Conservation (phyloP, 92 coral and sea anemone species). For the Pocillopora grandis region DNA sequence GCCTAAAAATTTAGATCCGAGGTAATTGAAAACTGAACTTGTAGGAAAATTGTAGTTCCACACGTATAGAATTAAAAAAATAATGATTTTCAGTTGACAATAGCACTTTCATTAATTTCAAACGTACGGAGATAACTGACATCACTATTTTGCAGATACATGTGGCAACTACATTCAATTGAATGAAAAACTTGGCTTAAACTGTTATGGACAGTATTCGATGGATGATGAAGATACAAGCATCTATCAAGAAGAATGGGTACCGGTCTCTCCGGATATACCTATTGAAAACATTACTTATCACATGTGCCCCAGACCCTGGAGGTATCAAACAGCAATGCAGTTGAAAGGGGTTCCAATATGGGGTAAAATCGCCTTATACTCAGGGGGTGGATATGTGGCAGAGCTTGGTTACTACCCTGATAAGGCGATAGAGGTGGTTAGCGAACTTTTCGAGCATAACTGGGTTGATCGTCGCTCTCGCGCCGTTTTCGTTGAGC, state of each 20-base stretch:
- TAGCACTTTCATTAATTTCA: no score
- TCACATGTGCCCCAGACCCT: constrained; percentile 70
- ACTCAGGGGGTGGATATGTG: constrained; percentile 89
- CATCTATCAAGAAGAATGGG: constrained; percentile 74
- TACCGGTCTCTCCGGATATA: constrained; percentile 52
- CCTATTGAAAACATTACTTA: constrained; percentile 47
- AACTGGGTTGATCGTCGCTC: constrained; percentile 74
- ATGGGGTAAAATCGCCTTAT: constrained; percentile 67
- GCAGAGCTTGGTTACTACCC: constrained; percentile 85
- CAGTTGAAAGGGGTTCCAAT: constrained; percentile 65
- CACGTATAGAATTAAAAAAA: no score
- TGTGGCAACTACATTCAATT: constrained; percentile 25
- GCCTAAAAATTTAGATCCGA: no score
- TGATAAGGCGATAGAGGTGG: constrained; percentile 57
- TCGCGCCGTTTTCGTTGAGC: constrained; percentile 63
- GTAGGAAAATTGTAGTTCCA: no score
- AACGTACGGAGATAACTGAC: no score
- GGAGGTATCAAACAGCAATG: constrained; percentile 68
- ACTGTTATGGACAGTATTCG: constrained; percentile 49
- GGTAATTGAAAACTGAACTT: no score
- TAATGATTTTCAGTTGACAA: no score
- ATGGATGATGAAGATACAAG: constrained; percentile 51
- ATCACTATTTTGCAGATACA: constrained; percentile 17
- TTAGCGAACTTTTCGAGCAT: constrained; percentile 35
- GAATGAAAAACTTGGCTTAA: constrained; percentile 3